Evolutionary conservation across 2,797 vertebrate species (phyloP).

Genomic region (Setipinna tenuifilis): DNA sequence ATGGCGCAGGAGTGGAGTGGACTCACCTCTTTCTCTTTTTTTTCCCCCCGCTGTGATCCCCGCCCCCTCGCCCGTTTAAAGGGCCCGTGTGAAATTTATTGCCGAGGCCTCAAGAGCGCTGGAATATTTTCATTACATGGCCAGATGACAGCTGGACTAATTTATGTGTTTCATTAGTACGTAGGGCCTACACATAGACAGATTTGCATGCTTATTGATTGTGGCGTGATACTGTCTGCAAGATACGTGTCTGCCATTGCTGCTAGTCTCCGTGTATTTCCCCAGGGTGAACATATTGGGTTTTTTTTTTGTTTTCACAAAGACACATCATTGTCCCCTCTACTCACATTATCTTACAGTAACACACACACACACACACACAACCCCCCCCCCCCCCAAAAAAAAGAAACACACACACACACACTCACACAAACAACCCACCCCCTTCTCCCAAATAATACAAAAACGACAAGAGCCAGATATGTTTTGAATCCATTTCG

Average conservation of each 20-base stretch:
- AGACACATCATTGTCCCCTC: not conserved
- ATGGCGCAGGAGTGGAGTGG: slow-evolving; percentile 36
- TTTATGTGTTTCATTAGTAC: not conserved
- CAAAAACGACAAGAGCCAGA: slow-evolving; percentile 10
- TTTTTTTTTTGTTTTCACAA: no score
- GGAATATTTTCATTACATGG: not conserved
- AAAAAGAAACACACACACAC: no score
- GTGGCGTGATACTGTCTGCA: no score
- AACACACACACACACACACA: no score
- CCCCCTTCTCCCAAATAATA: not conserved
- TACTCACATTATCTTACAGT: no score
- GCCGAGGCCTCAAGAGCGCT: not conserved
- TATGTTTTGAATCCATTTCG: not conserved
- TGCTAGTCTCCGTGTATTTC: no score
- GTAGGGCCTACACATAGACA: no score
- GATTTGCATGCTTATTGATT: no score
- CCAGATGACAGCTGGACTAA: not conserved
- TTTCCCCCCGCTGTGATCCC: slow-evolving; percentile 46
- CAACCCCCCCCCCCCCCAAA: no score
- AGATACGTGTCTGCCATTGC: no score
- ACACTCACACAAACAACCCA: no score
- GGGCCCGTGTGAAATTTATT: slow-evolving; percentile 55
- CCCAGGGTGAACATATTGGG: no score
- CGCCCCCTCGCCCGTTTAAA: slow-evolving; percentile 69
- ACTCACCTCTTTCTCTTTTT: not conserved